phyloP scores from a whole-genome alignment of 1,140 invertebrate genomes.

The Panagrolaimus sp. region DNA sequence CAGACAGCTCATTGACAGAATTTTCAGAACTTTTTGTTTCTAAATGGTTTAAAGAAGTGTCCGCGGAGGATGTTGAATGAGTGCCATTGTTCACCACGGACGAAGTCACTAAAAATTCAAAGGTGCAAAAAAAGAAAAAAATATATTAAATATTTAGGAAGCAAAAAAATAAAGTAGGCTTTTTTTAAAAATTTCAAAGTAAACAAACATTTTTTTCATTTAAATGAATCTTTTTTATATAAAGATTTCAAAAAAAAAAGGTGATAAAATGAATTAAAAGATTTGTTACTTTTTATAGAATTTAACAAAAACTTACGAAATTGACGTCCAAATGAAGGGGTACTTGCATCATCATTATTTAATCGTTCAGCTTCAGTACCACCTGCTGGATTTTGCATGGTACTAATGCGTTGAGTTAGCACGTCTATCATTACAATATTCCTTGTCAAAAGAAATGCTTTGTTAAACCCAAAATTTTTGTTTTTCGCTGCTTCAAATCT shows the following conservation, averaged over 20 bases:
- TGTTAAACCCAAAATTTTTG: too few relatives aligned
- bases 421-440: conserved; percentile 6
- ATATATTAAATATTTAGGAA: neutral
- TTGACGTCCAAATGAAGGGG: conserved; percentile 9
- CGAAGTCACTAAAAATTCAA: conserved; percentile 15
- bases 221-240: neutral
- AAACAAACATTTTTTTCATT: neutral
- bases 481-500: too few relatives aligned
- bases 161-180: neutral
- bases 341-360: neutral
- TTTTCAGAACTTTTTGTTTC: conserved; percentile 4
- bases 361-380: conserved; percentile 4
- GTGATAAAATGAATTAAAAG: neutral
- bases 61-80: conserved; percentile 2
- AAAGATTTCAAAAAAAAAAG: neutral
- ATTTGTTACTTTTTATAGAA: neutral
- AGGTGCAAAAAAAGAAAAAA: neutral
- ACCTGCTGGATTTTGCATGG: neutral
- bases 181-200: neutral
- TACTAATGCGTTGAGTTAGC: conserved; percentile 3
- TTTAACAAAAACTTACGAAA: conserved; percentile 11
- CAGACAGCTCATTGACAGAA: neutral
- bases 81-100: conserved; percentile 10
- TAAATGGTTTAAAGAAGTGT: neutral
- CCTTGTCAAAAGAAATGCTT: too few relatives aligned